Percentiles rank a stretch among this genome's conserved stretches.
Evolutionary conservation across 2,797 vertebrate genomes (phyloP).

Genomic region (Serranus cabrilla): DNA sequence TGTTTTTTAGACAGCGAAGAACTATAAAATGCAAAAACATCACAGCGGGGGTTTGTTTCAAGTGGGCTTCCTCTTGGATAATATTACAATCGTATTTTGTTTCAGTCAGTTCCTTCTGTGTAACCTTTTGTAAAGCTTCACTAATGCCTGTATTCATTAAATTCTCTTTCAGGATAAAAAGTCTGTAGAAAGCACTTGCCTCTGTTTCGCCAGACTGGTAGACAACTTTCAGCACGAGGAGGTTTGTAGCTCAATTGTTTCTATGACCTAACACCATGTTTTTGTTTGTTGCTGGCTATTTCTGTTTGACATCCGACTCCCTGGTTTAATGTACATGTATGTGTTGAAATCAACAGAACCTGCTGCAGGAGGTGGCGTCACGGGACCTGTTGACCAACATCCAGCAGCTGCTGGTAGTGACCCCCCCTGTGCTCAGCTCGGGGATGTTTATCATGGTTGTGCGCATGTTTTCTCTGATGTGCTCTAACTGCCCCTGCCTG

Average conservation of each 20-base stretch:
- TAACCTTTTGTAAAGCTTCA: neutral
- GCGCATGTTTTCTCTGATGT: conserved; percentile 99
- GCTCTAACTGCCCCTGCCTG: conserved; percentile 97
- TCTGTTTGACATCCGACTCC: neutral
- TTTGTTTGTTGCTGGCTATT: neutral
- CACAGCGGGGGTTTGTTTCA: neutral
- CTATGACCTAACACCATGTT: neutral
- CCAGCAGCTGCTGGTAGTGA: conserved; percentile 98
- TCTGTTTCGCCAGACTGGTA: conserved; percentile 98
- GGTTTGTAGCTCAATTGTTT: conserved; percentile 78
- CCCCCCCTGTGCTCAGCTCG: conserved; percentile 97
- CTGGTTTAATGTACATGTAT: neutral
- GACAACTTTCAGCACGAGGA: conserved; percentile 99
- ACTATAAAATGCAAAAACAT: conserved; percentile 2
- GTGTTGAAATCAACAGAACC: conserved; percentile 87
- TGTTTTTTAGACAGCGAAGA: neutral
- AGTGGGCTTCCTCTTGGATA: neutral
- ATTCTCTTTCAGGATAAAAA: conserved; percentile 93
- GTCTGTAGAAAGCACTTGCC: conserved; percentile 99
- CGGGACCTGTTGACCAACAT: conserved; percentile 98
- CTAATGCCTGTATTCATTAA: conserved; percentile 11
- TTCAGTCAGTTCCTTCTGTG: neutral
- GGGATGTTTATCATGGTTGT: conserved; percentile 99
- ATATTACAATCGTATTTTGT: too few species aligned
- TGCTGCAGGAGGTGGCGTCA: conserved; percentile 98